phyloP scores from a whole-genome alignment of 2,797 vertebrate genomes.

The Florisuga fusca region DNA sequence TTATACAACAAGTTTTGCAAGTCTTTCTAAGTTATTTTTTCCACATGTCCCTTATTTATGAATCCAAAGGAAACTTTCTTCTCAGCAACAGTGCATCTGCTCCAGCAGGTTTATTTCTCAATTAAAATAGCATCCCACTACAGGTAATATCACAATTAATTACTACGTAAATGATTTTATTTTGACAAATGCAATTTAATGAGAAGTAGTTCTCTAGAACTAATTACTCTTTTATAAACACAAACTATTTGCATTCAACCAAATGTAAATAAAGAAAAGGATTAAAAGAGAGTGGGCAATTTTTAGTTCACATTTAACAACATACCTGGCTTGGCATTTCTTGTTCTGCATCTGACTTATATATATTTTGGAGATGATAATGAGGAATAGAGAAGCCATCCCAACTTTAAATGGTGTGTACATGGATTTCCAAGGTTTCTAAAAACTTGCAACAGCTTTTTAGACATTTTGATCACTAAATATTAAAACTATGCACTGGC shows the following conservation, averaged over 20 bases:
- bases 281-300: background rate
- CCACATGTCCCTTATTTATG: background rate
- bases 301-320: background rate
- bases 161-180: background rate
- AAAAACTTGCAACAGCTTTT: background rate
- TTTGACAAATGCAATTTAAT: slow-evolving; percentile 17
- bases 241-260: background rate
- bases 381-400: background rate
- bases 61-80: background rate
- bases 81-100: background rate
- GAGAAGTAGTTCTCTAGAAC: background rate
- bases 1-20: background rate
- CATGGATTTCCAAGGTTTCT: background rate
- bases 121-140: background rate
- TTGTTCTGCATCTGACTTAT: background rate
- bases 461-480: background rate
- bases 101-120: background rate
- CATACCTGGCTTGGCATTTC: background rate
- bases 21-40: background rate
- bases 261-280: background rate
- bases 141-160: background rate
- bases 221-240: slow-evolving; percentile 19
- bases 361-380: background rate
- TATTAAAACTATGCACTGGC: background rate
- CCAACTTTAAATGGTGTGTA: background rate